Evolutionary conservation across 2,113 vertebrate genomes (phyloP).

Genomic region (Heteronetta atricapilla): DNA sequence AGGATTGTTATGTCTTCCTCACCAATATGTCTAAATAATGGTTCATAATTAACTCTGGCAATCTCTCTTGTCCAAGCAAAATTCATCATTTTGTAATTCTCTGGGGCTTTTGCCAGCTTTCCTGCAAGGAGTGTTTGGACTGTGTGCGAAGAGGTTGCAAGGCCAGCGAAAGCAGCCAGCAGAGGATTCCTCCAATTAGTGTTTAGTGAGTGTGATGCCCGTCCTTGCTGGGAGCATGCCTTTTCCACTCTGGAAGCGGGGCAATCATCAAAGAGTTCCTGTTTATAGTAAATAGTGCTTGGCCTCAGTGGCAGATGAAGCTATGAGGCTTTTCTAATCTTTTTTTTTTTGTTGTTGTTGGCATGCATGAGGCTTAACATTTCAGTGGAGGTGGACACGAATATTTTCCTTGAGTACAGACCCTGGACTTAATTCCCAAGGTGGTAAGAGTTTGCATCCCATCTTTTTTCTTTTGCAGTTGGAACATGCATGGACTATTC

Average conservation of each 20-base stretch:
- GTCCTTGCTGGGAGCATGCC: background rate
- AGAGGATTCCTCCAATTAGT: background rate
- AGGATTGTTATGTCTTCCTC: slow-evolving; percentile 60
- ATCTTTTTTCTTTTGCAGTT: background rate
- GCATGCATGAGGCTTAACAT: background rate
- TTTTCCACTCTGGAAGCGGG: background rate
- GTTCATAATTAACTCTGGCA: slow-evolving; percentile 57
- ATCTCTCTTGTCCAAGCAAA: slow-evolving; percentile 44
- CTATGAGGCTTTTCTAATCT: background rate
- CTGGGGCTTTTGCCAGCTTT: slow-evolving; percentile 47
- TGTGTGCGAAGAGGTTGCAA: slow-evolving; percentile 26
- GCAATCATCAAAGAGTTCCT: background rate
- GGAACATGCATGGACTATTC: background rate
- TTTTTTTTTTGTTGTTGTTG: background rate
- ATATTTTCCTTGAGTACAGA: background rate
- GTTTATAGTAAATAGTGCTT: background rate
- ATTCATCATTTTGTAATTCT: slow-evolving; percentile 48
- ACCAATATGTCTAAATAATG: slow-evolving; percentile 58
- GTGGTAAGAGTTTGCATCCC: background rate
- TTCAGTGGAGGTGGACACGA: background rate
- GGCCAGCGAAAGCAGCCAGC: slow-evolving; percentile 10
- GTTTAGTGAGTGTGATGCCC: background rate
- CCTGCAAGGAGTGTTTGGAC: background rate
- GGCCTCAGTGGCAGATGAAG: background rate
- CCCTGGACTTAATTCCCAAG: background rate